Conservation (phyloP, 2,113 vertebrate genomes). For the Chamaetylas fuelleborni region DNA sequence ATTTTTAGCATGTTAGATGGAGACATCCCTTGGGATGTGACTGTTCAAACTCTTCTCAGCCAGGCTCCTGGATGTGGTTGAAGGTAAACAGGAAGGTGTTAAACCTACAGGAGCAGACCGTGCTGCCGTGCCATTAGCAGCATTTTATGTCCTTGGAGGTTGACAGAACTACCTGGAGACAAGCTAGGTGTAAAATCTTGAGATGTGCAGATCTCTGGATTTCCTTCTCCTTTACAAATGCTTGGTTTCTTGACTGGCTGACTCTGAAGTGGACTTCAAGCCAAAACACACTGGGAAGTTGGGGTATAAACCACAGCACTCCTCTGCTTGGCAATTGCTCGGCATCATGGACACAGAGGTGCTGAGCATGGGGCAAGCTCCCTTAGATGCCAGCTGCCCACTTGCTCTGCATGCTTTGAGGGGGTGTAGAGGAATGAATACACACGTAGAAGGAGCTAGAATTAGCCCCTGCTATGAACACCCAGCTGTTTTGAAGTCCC, state of each 20-base stretch:
- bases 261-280: background rate
- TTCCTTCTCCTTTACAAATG: background rate
- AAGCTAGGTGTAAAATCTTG: background rate
- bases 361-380: background rate
- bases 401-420: background rate
- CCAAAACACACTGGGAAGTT: background rate
- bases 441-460: background rate
- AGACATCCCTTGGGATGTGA: background rate
- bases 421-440: background rate
- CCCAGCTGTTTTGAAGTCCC: background rate
- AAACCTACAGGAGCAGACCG: background rate
- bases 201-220: background rate
- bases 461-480: background rate
- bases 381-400: background rate
- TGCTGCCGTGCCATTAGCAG: background rate
- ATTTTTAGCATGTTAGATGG: background rate
- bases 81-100: background rate
- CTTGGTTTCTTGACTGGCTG: background rate
- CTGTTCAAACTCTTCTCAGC: background rate
- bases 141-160: background rate
- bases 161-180: background rate
- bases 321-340: rapidly evolving
- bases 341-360: rapidly evolving
- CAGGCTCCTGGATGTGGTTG: background rate
- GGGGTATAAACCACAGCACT: background rate